phyloP scores from a whole-genome alignment of 2,888 invertebrate genomes.

The Melangyna quadrimaculata region DNA sequence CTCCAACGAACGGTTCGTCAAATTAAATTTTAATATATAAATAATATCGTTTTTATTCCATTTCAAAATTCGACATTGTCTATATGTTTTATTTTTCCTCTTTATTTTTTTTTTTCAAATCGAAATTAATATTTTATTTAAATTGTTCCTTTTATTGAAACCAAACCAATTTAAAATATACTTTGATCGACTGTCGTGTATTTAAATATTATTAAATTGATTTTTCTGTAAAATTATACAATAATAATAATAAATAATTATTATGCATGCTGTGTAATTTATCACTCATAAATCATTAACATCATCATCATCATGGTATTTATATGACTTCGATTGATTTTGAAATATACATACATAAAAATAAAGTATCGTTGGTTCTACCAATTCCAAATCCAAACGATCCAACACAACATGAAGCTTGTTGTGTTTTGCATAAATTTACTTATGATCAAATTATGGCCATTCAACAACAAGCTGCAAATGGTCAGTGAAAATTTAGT shows the following conservation, averaged over 20 bases:
- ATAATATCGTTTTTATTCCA: slow-evolving; percentile 11
- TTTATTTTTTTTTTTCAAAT: slow-evolving; percentile 1
- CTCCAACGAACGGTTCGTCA: slow-evolving; percentile 59
- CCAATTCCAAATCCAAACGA: slow-evolving; percentile 93
- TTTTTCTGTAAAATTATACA: slow-evolving; percentile 63
- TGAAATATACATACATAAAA: too few species aligned
- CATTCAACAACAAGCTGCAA: slow-evolving; percentile 47
- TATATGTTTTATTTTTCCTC: background rate
- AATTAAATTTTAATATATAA: slow-evolving; percentile 4
- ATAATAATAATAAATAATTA: too few species aligned
- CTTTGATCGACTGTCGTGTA: slow-evolving; percentile 27
- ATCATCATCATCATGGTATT: slow-evolving; percentile 34
- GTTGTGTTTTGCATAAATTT: slow-evolving; percentile 92
- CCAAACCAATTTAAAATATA: background rate
- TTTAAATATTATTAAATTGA: slow-evolving; percentile 34
- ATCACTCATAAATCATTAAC: slow-evolving; percentile 32
- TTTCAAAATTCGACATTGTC: slow-evolving; percentile 25
- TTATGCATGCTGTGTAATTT: slow-evolving; percentile 35
- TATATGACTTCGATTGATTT: background rate
- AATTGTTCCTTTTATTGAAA: background rate
- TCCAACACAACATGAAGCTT: slow-evolving; percentile 94
- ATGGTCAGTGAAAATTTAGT: slow-evolving; percentile 50
- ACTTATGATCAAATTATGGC: slow-evolving; percentile 72
- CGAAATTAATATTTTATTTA: slow-evolving; percentile 17
- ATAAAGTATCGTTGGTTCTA: slow-evolving; percentile 82